Base-by-base conservation (phyloP, 2,113 vertebrate species). In the Meleagris gallopavo region DNA sequence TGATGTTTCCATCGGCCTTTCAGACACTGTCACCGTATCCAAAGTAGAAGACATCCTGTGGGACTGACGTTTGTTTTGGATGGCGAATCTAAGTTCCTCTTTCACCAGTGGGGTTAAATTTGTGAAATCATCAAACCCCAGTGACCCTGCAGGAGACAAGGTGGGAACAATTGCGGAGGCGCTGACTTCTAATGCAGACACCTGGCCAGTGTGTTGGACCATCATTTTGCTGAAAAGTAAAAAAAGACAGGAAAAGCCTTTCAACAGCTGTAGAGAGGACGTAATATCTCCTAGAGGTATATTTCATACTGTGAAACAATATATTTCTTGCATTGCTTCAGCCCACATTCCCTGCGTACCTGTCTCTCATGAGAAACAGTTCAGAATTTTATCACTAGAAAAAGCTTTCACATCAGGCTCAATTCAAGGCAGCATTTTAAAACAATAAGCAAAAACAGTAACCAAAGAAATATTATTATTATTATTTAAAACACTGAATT, bases 61-160 rank as follows among this genome's bases (percentile, higher is more conserved):
- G 93, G 98, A 98, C 48, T 99, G 98, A 8, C 98, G 98, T 91
- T 98, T 99, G 94, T 96, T 98, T 95, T 99, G 99, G 97, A 99
- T 99, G 97, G 98, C 98, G 25, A 98, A 98, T 14, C 99, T 98
- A 96, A 99, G 98, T 95, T 99, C 99, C 88, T 99, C 99, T 92
- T 99, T 99, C 89, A 99, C 99, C 78, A 99, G 86, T 11, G 99
- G 99, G 3, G 98, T 98, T 96, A 99, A 97, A 97, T 98, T 98
- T 93, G 99, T 98, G 97, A 99, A 99, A 97, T 99, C 99, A 93
- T 99, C 99, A 94, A 99, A 98, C 55, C 98, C 98, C 93, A 99
- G 98, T 34, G 98, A 98, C 40, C 98, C 98, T 8, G 98, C 98
- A 36, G 99, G 98, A 36, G 99, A 99, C 78, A 99, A 98, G 97